Base-by-base conservation (phyloP, 2,888 invertebrate genomes). In the Dasypogon diadema region DNA sequence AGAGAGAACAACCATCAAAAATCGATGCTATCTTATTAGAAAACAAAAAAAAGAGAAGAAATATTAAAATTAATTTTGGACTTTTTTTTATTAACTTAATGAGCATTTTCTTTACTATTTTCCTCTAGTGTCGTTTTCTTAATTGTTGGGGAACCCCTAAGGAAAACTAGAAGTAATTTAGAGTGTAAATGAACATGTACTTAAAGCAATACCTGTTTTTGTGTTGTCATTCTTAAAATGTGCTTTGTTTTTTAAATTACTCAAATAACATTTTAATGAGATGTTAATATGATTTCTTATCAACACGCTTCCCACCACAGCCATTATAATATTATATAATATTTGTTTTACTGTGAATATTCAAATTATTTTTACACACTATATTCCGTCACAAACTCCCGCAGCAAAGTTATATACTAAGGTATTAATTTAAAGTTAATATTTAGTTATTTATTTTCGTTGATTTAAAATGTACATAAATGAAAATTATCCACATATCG, bases 191-290 rank as follows among this genome's bases (percentile, higher is more conserved):
- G 18, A 70, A 51, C 51, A 54, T 70, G 70, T 68, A 70, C 18
- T 70, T 70, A 70, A 70, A 77, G 77, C 77, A 77, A 77, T 77
- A 77, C 65, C 73, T 75, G 73, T 77, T 34, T 75, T 75, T 75
- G 65, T 75, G 72, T 55, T 75, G 65, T 24, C 16, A 60, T 34
- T 63, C 54, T 70, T 74, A 56, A 55, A 46, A 2, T 65, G 55
- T 65, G 34, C 65, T 65, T 63, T 75, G 60, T 60, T 75, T 75
- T 72, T 63, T 42, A 63, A 55, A 48, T 72, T 46, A 74, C 60
- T 30, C 55, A 56, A 30, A 46, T 24, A 16, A n/a, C 48, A 48
- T 24, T 48, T 24, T 22, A 68, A 48, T n/a, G n/a, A n/a, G n/a
- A n/a, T n/a, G n/a, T 4, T 54, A 54, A 5, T 54, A 54, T 54